These are phyloP conservation scores for Chionis minor DNA, from an alignment of 2,113 vertebrate species.

Conservation along the genomic window DNA sequence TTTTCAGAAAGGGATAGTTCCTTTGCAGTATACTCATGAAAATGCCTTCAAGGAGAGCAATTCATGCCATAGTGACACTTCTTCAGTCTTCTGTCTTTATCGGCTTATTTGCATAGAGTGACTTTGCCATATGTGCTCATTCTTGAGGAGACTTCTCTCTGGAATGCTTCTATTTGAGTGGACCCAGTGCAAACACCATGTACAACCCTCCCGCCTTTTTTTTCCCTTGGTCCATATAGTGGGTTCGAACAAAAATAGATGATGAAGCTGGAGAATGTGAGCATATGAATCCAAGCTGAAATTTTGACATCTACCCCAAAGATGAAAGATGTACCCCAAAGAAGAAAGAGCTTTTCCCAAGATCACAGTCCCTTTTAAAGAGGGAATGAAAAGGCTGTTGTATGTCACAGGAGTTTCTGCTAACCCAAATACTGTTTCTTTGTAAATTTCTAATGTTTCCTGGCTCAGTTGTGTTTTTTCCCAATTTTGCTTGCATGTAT, in stretches of 20 bases:
- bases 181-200: not conserved
- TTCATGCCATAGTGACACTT: not conserved
- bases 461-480: not conserved
- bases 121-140: not conserved
- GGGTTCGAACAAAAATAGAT: not conserved
- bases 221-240: rapidly evolving
- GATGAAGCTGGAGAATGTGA: not conserved
- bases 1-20: not conserved
- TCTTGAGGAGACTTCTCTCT: not conserved
- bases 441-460: not conserved
- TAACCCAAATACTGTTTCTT: not conserved
- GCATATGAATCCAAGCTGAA: not conserved
- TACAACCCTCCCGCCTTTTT: not conserved
- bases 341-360: not conserved
- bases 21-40: not conserved
- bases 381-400: not conserved
- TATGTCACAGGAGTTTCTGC: not conserved
- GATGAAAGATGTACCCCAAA: not conserved
- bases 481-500: not conserved
- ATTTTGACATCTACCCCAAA: not conserved
- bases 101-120: not conserved
- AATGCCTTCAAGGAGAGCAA: not conserved
- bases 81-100: not conserved
- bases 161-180: not conserved
- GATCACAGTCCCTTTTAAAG: not conserved